A percentile compares a stretch with the other conserved stretches of the same genome.
These are phyloP conservation scores for Paraescarpia echinospica DNA, from an alignment of 1,140 invertebrate genomes.

Conservation along the genomic window DNA sequence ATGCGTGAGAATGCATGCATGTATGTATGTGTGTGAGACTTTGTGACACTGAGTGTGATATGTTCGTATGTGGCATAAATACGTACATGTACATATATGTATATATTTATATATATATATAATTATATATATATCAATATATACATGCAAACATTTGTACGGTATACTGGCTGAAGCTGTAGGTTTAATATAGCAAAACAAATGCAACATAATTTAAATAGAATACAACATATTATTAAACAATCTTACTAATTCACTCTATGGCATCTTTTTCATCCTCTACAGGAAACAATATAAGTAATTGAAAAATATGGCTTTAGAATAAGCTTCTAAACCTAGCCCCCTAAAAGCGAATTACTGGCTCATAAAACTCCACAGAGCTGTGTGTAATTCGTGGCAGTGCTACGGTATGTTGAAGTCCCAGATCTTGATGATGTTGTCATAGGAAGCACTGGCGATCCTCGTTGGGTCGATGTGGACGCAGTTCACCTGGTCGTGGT, in stretches of 20 bases:
- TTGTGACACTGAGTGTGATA: neutral
- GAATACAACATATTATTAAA: too few species aligned
- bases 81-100: neutral
- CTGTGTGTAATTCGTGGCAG: neutral
- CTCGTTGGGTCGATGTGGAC: conserved; percentile 45
- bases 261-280: neutral
- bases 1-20: too few species aligned
- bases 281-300: neutral
- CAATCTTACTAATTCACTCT: too few species aligned
- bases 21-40: neutral
- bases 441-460: conserved; percentile 43
- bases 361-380: neutral
- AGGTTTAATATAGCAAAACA: too few species aligned
- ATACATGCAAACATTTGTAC: too few species aligned
- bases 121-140: too few species aligned
- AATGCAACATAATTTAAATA: too few species aligned
- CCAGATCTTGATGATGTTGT: conserved; percentile 45
- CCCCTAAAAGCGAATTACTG: neutral
- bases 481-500: conserved; percentile 41
- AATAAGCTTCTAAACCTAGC: neutral
- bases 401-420: conserved; percentile 40
- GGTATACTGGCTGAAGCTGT: too few species aligned
- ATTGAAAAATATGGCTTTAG: neutral
- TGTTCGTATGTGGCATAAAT: neutral
- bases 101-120: too few species aligned